Conservation (phyloP, 2,113 vertebrate genomes). For the Telmatochromis sp. region DNA sequence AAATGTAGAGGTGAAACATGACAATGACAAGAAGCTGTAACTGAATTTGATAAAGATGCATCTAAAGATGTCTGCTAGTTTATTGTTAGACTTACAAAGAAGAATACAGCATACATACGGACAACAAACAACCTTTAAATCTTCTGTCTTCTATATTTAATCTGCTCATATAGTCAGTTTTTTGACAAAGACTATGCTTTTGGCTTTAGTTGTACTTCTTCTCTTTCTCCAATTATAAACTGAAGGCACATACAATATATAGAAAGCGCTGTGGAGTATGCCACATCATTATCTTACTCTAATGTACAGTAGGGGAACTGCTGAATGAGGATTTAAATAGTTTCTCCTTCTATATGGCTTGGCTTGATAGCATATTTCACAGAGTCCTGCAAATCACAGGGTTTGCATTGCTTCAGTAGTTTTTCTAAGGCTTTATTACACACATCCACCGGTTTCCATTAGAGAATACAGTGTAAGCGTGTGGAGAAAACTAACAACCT, state of each 20-base stretch:
- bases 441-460: neutral
- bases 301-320: neutral
- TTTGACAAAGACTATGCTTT: slow-evolving; percentile 15
- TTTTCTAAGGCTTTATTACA: neutral
- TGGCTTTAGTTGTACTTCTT: slow-evolving; percentile 4
- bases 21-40: neutral
- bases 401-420: neutral
- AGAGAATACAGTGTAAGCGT: neutral
- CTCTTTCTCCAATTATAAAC: neutral
- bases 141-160: neutral
- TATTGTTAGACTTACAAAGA: neutral
- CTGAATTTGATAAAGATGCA: neutral
- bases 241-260: neutral
- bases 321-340: neutral
- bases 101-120: neutral
- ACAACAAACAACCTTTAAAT: neutral
- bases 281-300: neutral
- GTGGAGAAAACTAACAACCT: neutral
- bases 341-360: neutral
- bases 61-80: neutral
- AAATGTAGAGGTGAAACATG: neutral
- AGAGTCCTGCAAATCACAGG: neutral
- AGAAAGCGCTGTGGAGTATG: neutral
- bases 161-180: neutral
- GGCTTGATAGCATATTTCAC: neutral